Evolutionary conservation across 2,113 vertebrate genomes (phyloP).

Genomic region (Brevimyrus niger): DNA sequence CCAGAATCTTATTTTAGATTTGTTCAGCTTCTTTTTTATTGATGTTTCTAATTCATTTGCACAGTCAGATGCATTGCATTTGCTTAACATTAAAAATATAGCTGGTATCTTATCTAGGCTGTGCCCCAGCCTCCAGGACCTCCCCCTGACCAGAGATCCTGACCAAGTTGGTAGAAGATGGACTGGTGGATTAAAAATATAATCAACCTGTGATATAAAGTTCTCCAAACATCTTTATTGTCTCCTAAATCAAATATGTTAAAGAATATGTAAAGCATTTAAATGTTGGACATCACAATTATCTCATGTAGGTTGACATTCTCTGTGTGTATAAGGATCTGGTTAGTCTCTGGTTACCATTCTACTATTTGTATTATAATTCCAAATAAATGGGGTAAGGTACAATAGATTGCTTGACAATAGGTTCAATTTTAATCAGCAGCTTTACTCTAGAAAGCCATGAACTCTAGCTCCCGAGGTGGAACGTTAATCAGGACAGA

Average conservation of each 20-base stretch:
- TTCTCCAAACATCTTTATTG: neutral
- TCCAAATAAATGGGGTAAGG: neutral
- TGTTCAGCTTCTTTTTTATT: neutral
- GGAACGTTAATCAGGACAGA: neutral
- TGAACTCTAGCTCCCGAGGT: neutral
- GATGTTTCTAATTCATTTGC: neutral
- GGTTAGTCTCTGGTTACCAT: neutral
- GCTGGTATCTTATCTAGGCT: neutral
- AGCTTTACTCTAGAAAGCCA: neutral
- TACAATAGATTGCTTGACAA: slow-evolving; percentile 2
- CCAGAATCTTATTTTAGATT: neutral
- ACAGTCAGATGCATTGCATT: neutral
- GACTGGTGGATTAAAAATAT: neutral
- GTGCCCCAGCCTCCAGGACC: neutral
- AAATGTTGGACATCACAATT: neutral
- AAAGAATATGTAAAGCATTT: neutral
- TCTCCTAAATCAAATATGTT: neutral
- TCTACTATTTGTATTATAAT: neutral
- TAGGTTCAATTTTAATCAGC: neutral
- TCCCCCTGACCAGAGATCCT: neutral
- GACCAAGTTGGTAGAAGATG: neutral
- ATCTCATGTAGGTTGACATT: neutral
- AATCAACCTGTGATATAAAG: neutral
- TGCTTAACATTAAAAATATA: neutral
- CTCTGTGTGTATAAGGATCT: neutral